Evolutionary conservation across 2,888 invertebrate genomes (phyloP), one percentile per base, ranked within the genome.

Genomic region (Cephus rjabovi): DNA sequence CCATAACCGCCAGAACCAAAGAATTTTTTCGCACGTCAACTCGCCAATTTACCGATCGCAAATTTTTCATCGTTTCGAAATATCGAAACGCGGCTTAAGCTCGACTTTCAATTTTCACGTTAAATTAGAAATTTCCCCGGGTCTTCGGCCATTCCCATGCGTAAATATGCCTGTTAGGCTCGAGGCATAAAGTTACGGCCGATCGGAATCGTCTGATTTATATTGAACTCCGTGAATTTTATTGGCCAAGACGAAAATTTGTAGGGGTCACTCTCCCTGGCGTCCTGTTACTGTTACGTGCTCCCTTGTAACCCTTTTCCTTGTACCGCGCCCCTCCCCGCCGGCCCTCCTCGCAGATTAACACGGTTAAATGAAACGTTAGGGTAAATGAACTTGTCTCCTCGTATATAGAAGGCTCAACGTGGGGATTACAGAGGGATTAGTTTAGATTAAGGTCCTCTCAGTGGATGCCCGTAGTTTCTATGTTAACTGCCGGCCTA

Each of bases 361-460:
- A 80, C 83, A 79, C 82, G 79, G 81, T 82, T 81, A 83, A 82
- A 83, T 82, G 83, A 83, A 83, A 83, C 81, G 83, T 83, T 84
- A 81, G 83, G 82, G 81, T 79, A 83, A 83, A 83, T 80, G 84
- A 83, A 83, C 84, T 84, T 79, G 77, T 78, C 80, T 71, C 77
- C 56, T 75, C 73, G 78, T 76, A 37, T 34, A 80, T 76, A 81
- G 75, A 81, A 74, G 79, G 80, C 79, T 79, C 77, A 74, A 76
- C 76, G 77, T 79, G 83, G 86, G 87, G 87, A 88, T 89, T 88
- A 88, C 84, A 83, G 81, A 78, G 83, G 85, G 88, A 90, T 90
- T 88, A 89, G 87, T 88, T 87, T 87, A 89, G 89, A 90, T 90
- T 89, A 90, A 86, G 85, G 86, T 83, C 83, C 81, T 82, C 78